Conservation (phyloP, 1,140 invertebrate species). For the Diabrotica virgifera region DNA sequence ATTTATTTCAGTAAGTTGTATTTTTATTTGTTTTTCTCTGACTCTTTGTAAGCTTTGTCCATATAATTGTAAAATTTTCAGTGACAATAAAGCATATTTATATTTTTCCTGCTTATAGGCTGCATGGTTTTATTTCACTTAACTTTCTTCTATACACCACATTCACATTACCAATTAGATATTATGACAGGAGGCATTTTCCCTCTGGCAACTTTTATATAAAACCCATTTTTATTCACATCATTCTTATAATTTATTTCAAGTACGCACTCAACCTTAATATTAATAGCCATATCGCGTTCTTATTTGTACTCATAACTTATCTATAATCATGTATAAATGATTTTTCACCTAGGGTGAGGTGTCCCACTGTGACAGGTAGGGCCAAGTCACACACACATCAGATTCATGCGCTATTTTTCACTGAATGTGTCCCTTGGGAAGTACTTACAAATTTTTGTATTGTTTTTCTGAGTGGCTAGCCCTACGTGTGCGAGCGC, state of each 20-base stretch:
- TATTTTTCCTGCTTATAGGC: too few relatives aligned
- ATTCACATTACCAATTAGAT: too few relatives aligned
- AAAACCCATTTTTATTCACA: too few relatives aligned
- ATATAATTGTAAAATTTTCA: too few relatives aligned
- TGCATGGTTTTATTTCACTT: too few relatives aligned
- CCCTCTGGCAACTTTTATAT: too few relatives aligned
- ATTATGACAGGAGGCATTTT: too few relatives aligned
- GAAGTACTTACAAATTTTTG: slow-evolving; percentile 29
- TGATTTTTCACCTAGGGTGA: slow-evolving; percentile 32
- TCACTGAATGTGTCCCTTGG: slow-evolving; percentile 16
- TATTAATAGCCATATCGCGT: slow-evolving; percentile 21
- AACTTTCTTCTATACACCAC: too few relatives aligned
- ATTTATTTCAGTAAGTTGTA: too few relatives aligned
- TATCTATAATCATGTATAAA: slow-evolving; percentile 30
- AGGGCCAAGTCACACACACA: slow-evolving; percentile 16
- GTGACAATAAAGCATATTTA: too few relatives aligned
- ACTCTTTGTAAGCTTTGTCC: too few relatives aligned
- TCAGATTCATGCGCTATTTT: slow-evolving; percentile 18
- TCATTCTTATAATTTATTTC: slow-evolving; percentile 8
- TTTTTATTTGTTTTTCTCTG: too few relatives aligned
- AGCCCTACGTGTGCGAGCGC: neutral
- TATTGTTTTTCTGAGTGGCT: slow-evolving; percentile 19
- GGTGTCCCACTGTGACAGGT: slow-evolving; percentile 25
- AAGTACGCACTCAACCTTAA: slow-evolving; percentile 10
- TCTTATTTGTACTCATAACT: slow-evolving; percentile 21